These are phyloP conservation scores for Eufriesea mexicana DNA, from an alignment of 1,140 invertebrate genomes.

Conservation along the genomic window DNA sequence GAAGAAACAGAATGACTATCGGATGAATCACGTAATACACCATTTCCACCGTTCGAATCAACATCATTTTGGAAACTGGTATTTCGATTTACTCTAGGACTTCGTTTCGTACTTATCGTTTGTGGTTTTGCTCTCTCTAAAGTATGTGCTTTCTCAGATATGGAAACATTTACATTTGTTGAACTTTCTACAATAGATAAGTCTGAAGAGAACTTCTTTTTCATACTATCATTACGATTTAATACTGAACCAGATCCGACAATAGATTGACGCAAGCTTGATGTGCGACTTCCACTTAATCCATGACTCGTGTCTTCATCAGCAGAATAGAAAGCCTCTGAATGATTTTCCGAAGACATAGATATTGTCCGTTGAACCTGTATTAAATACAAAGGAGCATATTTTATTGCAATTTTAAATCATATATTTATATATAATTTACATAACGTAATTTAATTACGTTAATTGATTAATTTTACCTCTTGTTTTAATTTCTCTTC, in stretches of 20 bases:
- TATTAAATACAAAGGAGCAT: background rate
- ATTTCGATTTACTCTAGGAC: slow-evolving; percentile 69
- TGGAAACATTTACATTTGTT: slow-evolving; percentile 73
- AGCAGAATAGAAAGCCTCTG: slow-evolving; percentile 94
- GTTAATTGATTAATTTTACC: slow-evolving; percentile 55
- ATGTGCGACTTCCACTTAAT: slow-evolving; percentile 82
- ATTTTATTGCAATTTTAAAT: background rate
- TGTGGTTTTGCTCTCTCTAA: slow-evolving; percentile 76
- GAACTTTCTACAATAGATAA: slow-evolving; percentile 82
- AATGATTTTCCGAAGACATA: slow-evolving; percentile 93
- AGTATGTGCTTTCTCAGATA: slow-evolving; percentile 76
- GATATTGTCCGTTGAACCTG: slow-evolving; percentile 92
- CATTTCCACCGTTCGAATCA: slow-evolving; percentile 63
- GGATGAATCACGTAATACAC: slow-evolving; percentile 81
- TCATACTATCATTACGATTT: slow-evolving; percentile 80
- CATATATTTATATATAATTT: background rate
- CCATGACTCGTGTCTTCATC: slow-evolving; percentile 90
- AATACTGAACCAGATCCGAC: slow-evolving; percentile 81
- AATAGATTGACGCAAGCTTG: slow-evolving; percentile 86
- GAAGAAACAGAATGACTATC: slow-evolving; percentile 90
- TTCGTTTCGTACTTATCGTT: slow-evolving; percentile 60
- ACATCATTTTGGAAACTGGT: slow-evolving; percentile 60
- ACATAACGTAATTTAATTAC: background rate
- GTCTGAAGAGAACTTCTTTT: slow-evolving; percentile 83
- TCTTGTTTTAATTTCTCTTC: slow-evolving; percentile 83